Evolutionary conservation across 2,888 invertebrate genomes (phyloP).

Genomic region (Agrochola macilenta): DNA sequence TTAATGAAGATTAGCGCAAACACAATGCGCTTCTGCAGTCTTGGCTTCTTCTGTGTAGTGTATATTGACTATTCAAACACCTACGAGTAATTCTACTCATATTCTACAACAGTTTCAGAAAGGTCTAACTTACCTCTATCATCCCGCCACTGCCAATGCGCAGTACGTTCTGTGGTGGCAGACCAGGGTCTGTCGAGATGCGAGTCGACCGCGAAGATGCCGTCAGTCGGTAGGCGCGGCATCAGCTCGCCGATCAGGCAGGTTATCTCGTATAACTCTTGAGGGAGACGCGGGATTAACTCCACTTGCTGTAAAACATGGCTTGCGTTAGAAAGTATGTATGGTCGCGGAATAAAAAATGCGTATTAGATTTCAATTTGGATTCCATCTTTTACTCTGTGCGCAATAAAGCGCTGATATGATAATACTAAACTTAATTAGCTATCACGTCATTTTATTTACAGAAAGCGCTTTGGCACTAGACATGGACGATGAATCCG

Average conservation of each 20-base stretch:
- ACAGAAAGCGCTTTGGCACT: too few relatives aligned
- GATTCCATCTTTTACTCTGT: not conserved
- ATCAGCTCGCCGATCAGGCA: constrained; percentile 99
- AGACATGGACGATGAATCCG: not conserved
- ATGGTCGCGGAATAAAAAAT: not conserved
- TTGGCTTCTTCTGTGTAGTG: not conserved
- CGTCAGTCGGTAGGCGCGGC: constrained; percentile 98
- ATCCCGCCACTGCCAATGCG: constrained; percentile 99
- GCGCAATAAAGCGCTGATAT: not conserved
- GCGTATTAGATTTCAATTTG: not conserved
- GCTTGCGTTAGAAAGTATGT: not conserved
- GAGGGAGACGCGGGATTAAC: constrained; percentile 97
- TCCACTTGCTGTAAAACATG: constrained; percentile 92
- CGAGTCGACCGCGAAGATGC: constrained; percentile 98
- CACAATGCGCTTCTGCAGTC: not conserved
- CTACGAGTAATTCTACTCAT: not conserved
- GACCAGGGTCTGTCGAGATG: constrained; percentile 94
- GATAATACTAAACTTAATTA: not conserved
- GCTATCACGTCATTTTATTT: not conserved
- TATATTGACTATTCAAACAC: not conserved
- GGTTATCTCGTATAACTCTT: constrained; percentile 99
- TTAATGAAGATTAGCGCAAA: too few relatives aligned
- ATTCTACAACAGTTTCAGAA: not conserved
- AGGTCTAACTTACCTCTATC: constrained; percentile 92
- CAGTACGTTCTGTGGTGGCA: constrained; percentile 95